Evolutionary conservation across 1,140 invertebrate genomes (phyloP), one percentile per base, ranked within the genome.

Genomic region (Heliconius himera): DNA sequence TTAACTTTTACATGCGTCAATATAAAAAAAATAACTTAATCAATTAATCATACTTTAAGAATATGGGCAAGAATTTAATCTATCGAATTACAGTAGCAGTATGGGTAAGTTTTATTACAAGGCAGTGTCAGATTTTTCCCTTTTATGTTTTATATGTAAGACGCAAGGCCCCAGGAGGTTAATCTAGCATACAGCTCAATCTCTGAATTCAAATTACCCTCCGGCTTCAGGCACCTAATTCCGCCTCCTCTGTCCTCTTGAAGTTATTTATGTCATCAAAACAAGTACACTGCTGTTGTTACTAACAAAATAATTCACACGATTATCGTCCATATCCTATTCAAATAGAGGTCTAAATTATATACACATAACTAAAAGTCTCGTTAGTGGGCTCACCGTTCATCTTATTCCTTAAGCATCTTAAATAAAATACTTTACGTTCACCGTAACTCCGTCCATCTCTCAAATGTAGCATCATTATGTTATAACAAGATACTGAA

Each of bases 221-320:
- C 66, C 51, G 51, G 74, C 74, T 74, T 66, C 73, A 38, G 36
- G 18, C 70, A 38, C 78, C 78, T 80, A 80, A 80, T 80, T 80
- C 70, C 78, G 51, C 74, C 74, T 22, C 36, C 70, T n/a, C n/a
- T n/a, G n/a, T n/a, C n/a, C n/a, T 76, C 78, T 71, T 80, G 60
- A 72, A 75, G 73, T 76, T 80, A 80, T 80, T 80, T 80, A 80
- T 80, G 51, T 76, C 78, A 80, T 72, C 78, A 74, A 76, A 80
- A 70, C 13, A 73, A 29, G 18, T n/a, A 80, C 78, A 18, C 66
- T 20, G 70, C 33, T 4, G 18, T 71, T 71, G 13, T 71, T 38
- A 71, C 1, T 38, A n/a, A 5, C 1, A 20, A 38, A 71, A 71
- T 20, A 71, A 8, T 38, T 38, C 36, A 71, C n/a, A 13, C 33